phyloP scores from a whole-genome alignment of 2,113 vertebrate species.

The Phyllostomus discolor region DNA sequence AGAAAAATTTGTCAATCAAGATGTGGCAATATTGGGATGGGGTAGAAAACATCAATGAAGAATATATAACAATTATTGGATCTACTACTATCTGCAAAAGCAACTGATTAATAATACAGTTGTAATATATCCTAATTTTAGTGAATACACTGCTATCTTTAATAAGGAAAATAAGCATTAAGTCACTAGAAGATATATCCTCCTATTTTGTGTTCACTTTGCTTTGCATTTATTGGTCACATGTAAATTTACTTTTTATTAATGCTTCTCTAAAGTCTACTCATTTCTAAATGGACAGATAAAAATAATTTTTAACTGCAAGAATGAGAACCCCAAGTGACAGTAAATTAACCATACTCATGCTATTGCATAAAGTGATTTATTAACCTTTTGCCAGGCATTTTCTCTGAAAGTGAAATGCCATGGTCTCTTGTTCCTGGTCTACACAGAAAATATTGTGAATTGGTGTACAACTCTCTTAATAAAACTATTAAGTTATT shows the following conservation, averaged over 20 bases:
- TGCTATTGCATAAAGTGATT: background rate
- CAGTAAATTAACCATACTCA: background rate
- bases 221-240: background rate
- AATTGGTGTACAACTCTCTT: background rate
- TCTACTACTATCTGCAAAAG: background rate
- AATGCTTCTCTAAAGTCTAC: background rate
- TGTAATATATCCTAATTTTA: background rate
- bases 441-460: background rate
- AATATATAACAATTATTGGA: background rate
- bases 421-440: background rate
- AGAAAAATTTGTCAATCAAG: background rate
- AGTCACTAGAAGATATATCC: background rate
- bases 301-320: background rate
- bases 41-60: background rate
- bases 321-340: background rate
- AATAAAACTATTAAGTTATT: background rate
- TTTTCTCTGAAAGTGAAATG: background rate
- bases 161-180: background rate
- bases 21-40: background rate
- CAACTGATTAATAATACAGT: background rate
- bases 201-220: background rate
- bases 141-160: background rate
- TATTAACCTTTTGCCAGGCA: background rate
- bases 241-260: background rate
- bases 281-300: background rate